Evolutionary conservation across 92 coral and sea anemone species (phyloP).

Genomic region (Porites evermanni): DNA sequence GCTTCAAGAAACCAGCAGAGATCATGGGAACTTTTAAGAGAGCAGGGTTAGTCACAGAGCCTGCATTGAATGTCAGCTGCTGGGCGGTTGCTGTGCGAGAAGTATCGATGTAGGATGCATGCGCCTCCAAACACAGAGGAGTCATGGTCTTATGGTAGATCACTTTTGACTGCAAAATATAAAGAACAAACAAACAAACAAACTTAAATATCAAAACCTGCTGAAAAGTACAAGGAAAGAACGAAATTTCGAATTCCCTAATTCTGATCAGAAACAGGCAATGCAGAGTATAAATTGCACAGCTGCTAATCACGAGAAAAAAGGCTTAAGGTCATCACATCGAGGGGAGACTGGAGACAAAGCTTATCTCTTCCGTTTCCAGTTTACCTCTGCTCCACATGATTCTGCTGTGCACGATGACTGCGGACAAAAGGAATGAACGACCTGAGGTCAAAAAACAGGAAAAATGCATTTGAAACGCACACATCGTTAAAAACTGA

Average conservation of each 20-base stretch:
- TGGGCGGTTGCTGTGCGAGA: conserved; percentile 19
- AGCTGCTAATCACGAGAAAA: too few relatives aligned
- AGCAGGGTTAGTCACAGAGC: conserved; percentile 12
- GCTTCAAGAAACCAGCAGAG: conserved; percentile 3
- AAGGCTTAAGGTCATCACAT: too few relatives aligned
- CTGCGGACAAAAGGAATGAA: neutral
- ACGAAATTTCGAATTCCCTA: too few relatives aligned
- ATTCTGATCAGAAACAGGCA: too few relatives aligned
- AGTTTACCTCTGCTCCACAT: conserved; percentile 1
- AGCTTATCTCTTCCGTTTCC: too few relatives aligned
- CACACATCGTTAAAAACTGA: too few relatives aligned
- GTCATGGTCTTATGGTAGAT: conserved; percentile 51
- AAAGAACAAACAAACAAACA: neutral
- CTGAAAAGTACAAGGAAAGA: neutral
- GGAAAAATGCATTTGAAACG: neutral
- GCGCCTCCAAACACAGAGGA: conserved; percentile 27
- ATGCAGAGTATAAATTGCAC: too few relatives aligned
- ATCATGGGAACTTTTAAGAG: conserved; percentile 40
- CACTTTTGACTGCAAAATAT: neutral
- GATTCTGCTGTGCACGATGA: neutral
- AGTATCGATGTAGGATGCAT: conserved; percentile 57
- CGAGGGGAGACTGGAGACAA: too few relatives aligned
- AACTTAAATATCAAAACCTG: neutral
- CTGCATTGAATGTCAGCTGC: conserved; percentile 61
- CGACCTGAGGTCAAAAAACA: neutral